Conservation (phyloP, 2,888 invertebrate species). For the Campopleginae sp. region DNA sequence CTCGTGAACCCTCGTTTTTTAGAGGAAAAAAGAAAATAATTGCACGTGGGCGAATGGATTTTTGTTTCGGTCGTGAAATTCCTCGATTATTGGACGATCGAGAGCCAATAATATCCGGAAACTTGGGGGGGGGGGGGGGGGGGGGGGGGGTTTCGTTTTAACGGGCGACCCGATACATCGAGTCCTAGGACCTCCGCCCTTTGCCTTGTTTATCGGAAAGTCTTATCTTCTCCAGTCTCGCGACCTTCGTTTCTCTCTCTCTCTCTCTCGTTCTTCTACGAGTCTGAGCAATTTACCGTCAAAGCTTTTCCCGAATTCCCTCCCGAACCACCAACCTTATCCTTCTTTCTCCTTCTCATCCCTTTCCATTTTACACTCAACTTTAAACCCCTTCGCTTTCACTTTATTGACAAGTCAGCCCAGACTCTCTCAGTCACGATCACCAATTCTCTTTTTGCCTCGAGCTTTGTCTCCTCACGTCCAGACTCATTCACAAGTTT, state of each 20-base stretch:
- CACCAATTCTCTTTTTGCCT: constrained; percentile 6
- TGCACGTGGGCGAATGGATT: neutral
- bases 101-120: neutral
- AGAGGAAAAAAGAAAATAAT: neutral
- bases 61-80: neutral
- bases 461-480: neutral
- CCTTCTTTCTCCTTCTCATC: constrained; percentile 2
- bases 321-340: neutral
- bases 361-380: constrained; percentile 19
- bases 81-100: neutral
- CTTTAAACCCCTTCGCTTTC: constrained; percentile 57
- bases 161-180: neutral
- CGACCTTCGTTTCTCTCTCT: constrained; percentile 60
- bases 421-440: constrained; percentile 22
- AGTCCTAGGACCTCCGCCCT: neutral
- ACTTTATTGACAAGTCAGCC: constrained; percentile 59
- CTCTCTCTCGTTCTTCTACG: constrained; percentile 17
- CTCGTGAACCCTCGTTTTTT: neutral
- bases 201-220: constrained; percentile 13
- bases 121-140: too few relatives aligned
- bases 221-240: constrained; percentile 64
- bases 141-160: constrained; percentile 1
- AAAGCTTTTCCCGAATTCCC: constrained; percentile 60
- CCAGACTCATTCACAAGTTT: neutral
- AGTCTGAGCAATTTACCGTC: constrained; percentile 35